phyloP scores from a whole-genome alignment of 1,140 invertebrate species.

The Asbolus verrucosus region DNA sequence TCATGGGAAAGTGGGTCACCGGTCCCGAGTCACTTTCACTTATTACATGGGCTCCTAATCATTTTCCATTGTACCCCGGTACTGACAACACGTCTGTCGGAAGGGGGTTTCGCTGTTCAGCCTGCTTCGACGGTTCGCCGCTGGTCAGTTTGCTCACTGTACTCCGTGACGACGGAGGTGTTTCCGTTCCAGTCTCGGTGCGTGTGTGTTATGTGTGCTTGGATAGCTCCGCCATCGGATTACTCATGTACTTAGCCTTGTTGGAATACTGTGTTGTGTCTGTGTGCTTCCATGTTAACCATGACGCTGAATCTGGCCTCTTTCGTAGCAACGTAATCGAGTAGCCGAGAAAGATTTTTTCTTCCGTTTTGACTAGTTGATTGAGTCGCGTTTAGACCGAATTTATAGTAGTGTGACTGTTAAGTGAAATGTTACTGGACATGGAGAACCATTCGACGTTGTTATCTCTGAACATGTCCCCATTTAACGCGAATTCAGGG shows the following conservation, averaged over 20 bases:
- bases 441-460: conserved; percentile 82
- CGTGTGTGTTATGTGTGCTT: conserved; percentile 42
- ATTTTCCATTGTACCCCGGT: conserved; percentile 73
- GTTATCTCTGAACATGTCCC: conserved; percentile 88
- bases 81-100: conserved; percentile 66
- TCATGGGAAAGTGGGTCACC: conserved; percentile 76
- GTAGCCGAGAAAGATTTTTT: background rate
- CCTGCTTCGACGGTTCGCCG: conserved; percentile 29
- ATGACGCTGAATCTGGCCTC: conserved; percentile 1
- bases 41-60: conserved; percentile 75
- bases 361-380: background rate
- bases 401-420: conserved; percentile 28
- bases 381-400: background rate
- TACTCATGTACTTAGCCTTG: conserved; percentile 17
- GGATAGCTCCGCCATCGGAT: conserved; percentile 36
- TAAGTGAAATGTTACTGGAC: conserved; percentile 79
- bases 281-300: conserved; percentile 19
- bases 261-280: conserved; percentile 44
- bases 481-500: conserved; percentile 77
- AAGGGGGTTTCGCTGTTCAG: conserved; percentile 60
- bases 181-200: conserved; percentile 30
- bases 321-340: conserved; percentile 19
- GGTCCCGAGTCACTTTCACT: conserved; percentile 73
- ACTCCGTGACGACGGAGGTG: conserved; percentile 46
- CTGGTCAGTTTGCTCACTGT: conserved; percentile 45